A percentile compares a stretch with the other conserved stretches of the same genome.
These are phyloP conservation scores for Drosophila sp. DNA, from an alignment of 1,140 invertebrate species.

Conservation along the genomic window DNA sequence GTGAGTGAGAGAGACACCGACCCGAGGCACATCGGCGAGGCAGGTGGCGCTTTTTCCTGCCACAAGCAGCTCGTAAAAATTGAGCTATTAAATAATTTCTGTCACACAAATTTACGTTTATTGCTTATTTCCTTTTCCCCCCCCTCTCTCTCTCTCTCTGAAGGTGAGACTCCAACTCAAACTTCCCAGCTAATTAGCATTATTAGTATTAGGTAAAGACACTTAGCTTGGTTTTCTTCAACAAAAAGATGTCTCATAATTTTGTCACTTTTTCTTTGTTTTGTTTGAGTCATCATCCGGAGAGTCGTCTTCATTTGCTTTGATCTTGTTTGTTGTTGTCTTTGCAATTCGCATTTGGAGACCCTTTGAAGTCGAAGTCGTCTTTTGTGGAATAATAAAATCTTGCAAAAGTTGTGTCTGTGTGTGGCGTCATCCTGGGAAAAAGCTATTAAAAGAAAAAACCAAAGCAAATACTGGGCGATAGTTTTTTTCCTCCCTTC, in stretches of 20 bases:
- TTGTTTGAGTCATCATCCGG: slow-evolving; percentile 45
- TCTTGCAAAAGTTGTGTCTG: slow-evolving; percentile 40
- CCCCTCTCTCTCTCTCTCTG: background rate
- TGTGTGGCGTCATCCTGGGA: slow-evolving; percentile 46
- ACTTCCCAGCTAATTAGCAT: slow-evolving; percentile 75
- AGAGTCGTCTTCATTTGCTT: slow-evolving; percentile 34
- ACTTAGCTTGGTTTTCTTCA: slow-evolving; percentile 42
- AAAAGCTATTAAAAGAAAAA: slow-evolving; percentile 51
- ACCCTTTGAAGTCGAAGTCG: slow-evolving; percentile 49
- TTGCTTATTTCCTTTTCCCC: slow-evolving; percentile 72
- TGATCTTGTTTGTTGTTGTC: slow-evolving; percentile 64
- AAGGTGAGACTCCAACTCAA: slow-evolving; percentile 6
- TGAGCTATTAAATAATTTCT: slow-evolving; percentile 81
- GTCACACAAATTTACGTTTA: slow-evolving; percentile 79
- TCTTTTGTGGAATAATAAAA: slow-evolving; percentile 60
- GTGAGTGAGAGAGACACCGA: background rate
- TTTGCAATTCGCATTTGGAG: slow-evolving; percentile 46
- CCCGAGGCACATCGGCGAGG: background rate
- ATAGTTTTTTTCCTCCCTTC: slow-evolving; percentile 30
- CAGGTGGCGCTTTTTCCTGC: slow-evolving; percentile 56
- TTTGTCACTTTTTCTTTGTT: slow-evolving; percentile 64
- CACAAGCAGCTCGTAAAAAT: slow-evolving; percentile 50
- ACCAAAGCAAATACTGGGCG: slow-evolving; percentile 24
- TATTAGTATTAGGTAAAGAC: slow-evolving; percentile 60
- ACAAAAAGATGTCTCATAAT: slow-evolving; percentile 54